Percentiles rank a stretch among this genome's conserved stretches.
These are phyloP conservation scores for Globia sparganii DNA, from an alignment of 2,888 invertebrate genomes.

Conservation along the genomic window DNA sequence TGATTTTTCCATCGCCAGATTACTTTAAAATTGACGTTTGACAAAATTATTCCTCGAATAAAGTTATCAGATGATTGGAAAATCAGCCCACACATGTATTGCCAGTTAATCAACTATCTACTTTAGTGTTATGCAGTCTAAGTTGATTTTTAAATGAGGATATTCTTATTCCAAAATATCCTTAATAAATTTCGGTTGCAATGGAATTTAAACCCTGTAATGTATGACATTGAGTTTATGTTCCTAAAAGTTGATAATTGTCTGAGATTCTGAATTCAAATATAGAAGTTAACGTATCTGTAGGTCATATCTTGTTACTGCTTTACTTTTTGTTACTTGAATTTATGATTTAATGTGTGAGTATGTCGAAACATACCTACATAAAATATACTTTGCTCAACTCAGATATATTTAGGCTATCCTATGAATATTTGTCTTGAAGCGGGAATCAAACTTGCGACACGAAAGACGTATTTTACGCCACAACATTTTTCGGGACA, in stretches of 20 bases:
- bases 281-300: background rate
- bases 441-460: slow-evolving; percentile 13
- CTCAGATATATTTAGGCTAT: slow-evolving; percentile 1
- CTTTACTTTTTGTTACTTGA: slow-evolving; percentile 4
- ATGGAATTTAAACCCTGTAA: background rate
- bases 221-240: background rate
- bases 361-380: background rate
- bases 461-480: background rate
- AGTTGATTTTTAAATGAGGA: background rate
- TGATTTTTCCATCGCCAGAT: too few relatives aligned
- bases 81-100: too few relatives aligned
- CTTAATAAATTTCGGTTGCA: background rate
- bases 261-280: slow-evolving; percentile 8
- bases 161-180: background rate
- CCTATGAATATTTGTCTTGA: slow-evolving; percentile 1
- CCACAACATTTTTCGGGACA: background rate
- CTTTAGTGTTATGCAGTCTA: background rate
- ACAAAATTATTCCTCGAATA: too few relatives aligned
- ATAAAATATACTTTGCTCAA: background rate
- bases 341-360: background rate
- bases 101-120: background rate
- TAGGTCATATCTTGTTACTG: background rate
- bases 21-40: too few relatives aligned
- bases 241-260: background rate
- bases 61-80: too few relatives aligned